Base-by-base conservation (phyloP, 2,113 vertebrate genomes). In the Brachionichthys hirsutus region DNA sequence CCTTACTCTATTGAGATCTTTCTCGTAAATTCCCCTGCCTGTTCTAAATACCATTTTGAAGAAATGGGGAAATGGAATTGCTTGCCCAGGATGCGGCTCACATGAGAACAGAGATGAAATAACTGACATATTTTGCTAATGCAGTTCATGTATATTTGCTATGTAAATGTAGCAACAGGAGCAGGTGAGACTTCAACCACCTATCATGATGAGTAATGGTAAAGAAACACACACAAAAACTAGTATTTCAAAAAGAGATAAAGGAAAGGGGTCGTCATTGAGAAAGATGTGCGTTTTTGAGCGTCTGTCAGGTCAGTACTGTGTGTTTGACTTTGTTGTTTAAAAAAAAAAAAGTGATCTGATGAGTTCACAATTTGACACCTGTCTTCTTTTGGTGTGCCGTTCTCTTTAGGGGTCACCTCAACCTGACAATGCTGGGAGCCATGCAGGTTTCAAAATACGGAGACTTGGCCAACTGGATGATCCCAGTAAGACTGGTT, bases 391-490 rank as follows among this genome's bases (percentile, higher is more conserved):
- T 55, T 17, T 85, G 38, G 71, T 78, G 11, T 72, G 54, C 72
- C 63, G 53, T 71, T 57, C 16, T 80, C 69, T 52, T 46, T 77
- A 99, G 97, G 51, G 97, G 97, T 52, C 97, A 99, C 67, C 92
- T 99, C 72, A 89, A 98, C 82, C 81, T 99, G 87, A 99, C 97
- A 36, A 99, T 99, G 97, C 91, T 99, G 65, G 97, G 97, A 81
- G 97, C 96, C 43, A 98, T 99, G 97, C 97, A 99, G 69, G 97
- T 99, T 81, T 99, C 97, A 51, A 94, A 94, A 76, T 81, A 91
- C 0, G 97, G 97, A 75, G 97, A 99, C 87, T 84, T 99, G 35
- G 96, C 97, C 70, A 99, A 99, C 89, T 99, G 97, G 97, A 98
- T 98, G 97, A 98, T 99, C 73, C 97, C 97, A 61, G 97, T 96